Base-by-base conservation (phyloP, 2,888 invertebrate species). In the Siphonodentalium dalli region DNA sequence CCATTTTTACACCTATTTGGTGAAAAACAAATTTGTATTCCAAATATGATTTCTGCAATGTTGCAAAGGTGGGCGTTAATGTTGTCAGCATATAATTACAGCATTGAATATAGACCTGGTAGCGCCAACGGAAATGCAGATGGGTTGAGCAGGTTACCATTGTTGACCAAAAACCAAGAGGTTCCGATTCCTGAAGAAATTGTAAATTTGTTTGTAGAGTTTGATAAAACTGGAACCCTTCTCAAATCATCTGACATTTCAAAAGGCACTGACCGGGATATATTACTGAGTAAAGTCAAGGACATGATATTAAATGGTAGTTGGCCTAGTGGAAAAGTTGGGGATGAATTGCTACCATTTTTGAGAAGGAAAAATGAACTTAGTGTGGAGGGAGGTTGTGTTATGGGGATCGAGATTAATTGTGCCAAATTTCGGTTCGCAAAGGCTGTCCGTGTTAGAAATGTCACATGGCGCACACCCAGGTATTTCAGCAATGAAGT, bases 51-150 rank as follows among this genome's bases (percentile, higher is more conserved):
- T 11, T 23, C 57, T 26, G 38, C 39, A 5, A 15, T 54, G 7
- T 51, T 58, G n/a, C 50, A 47, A 29, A 18, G 58, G 23, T 60
- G 61, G 54, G 46, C 57, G 31, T 27, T 60, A 13, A 33, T 37
- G 15, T 29, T 58, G 27, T 18, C 42, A 24, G 54, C 38, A 3
- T 58, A 54, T 45, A 43, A 53, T n/a, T 60, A 58, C 35, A 33
- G 29, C n/a, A 24, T 58, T 13, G 20, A 13, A 1, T 53, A 59
- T 29, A 48, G 21, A 23, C 44, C 50, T 8, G 52, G 44, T 13
- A 28, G 35, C 13, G 11, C 27, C 1, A 39, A 45, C 18, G 33
- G 20, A 15, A 49, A 50, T 28, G 49, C 43, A 11, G 55, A 55
- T 33, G 41, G 52, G 31, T 27, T 52, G 28, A 51, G 46, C 38